These are phyloP conservation scores for Pagrus major DNA, from an alignment of 2,113 vertebrate genomes.

Conservation along the genomic window DNA sequence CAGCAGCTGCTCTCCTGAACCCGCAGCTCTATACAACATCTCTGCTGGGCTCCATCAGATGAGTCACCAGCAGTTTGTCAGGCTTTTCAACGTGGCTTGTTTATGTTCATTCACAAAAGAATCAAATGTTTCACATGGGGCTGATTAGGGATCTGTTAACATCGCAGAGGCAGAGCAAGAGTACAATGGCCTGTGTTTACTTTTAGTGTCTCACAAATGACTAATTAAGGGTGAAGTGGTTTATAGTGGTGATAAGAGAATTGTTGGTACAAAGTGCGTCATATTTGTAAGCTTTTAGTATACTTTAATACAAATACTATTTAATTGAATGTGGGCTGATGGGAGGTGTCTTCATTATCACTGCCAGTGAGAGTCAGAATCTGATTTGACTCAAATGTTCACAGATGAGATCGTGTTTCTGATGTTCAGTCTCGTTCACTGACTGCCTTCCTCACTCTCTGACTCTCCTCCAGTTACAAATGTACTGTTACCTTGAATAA, in stretches of 20 bases:
- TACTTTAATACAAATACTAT: background rate
- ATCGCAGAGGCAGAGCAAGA: background rate
- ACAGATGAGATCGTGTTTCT: too few relatives aligned
- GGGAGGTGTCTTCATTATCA: too few relatives aligned
- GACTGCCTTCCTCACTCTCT: too few relatives aligned
- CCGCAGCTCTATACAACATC: slow-evolving; percentile 27
- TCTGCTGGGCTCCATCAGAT: slow-evolving; percentile 34
- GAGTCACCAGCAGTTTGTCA: slow-evolving; percentile 18
- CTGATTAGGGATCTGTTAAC: background rate
- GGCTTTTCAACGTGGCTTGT: slow-evolving; percentile 28
- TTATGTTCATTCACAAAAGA: slow-evolving; percentile 46
- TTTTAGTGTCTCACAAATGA: background rate
- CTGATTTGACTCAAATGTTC: too few relatives aligned
- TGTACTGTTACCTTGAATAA: too few relatives aligned
- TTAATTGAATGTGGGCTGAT: too few relatives aligned
- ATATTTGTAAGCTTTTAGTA: too few relatives aligned
- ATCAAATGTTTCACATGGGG: slow-evolving; percentile 5
- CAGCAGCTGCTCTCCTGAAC: slow-evolving; percentile 61
- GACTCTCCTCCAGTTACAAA: too few relatives aligned
- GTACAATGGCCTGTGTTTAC: background rate
- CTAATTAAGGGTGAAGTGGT: background rate
- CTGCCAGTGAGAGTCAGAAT: too few relatives aligned
- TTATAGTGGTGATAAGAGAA: background rate
- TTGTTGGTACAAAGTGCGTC: background rate
- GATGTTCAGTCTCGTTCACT: too few relatives aligned